Base-by-base conservation (phyloP, 2,113 vertebrate species). In the Xenopus borealis region DNA sequence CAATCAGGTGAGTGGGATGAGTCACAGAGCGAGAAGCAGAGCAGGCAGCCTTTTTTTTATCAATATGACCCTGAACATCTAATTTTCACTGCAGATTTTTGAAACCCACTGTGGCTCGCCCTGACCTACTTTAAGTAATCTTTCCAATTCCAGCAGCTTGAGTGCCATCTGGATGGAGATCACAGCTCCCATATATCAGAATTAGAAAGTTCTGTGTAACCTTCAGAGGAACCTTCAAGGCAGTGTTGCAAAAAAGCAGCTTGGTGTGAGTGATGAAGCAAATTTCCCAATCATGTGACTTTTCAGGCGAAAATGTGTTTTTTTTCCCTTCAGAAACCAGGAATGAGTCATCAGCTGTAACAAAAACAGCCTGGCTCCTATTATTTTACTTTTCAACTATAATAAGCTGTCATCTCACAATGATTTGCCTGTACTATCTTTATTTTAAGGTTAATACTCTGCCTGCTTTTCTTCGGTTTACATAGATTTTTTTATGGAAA, bases 11-110 rank as follows among this genome's bases (percentile, higher is more conserved):
- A 77, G 61, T 33, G 11, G 10, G 33, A 70, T 70, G 67, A 69
- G 47, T 77, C 74, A 70, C 27, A 13, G 50, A 63, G 55, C 57
- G 68, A 77, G 59, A 57, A 40, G 66, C 50, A 47, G 64, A 70
- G 20, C 66, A 69, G 30, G 45, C 69, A 64, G 67, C 59, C 59
- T 70, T 70, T 75, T 70, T 63, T 40, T 40, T 58, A 70, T 47
- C 69, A 77, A 57, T 77, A 77, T 77, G 74, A 77, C 67, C 74
- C 74, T 53, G 50, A 77, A 77, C 61, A 77, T 70, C 70, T 70
- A 61, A 64, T 57, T 70, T 77, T 50, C 47, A 63, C 67, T 57
- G 66, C 66, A 70, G 58, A 63, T 27, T 77, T 13, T 55, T 55
- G 45, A 69, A 64, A 77, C 27, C 50, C 74, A 64, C 67, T n/a